Evolutionary conservation across 2,888 invertebrate species (phyloP), one percentile per base, ranked within the genome.

Genomic region (Plemyria rubiginata): DNA sequence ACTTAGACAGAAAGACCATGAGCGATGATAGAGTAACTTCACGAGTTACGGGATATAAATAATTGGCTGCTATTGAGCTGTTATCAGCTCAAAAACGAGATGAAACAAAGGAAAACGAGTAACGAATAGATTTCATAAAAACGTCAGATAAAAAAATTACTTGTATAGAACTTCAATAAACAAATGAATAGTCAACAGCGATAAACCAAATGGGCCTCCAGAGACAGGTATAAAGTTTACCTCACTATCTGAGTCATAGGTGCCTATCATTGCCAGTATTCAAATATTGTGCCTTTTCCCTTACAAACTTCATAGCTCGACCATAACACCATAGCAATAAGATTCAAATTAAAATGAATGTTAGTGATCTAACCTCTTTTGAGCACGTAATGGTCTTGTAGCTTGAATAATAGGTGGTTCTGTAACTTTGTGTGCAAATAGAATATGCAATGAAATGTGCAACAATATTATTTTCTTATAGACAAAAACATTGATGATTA

Each of bases 401-500:
- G 83, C 84, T 83, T 82, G 87, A 88, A 89, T 88, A 87, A 86
- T 86, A 75, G 75, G 65, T 73, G 73, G 77, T 88, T 83, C 82
- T 79, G 87, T 84, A 85, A 89, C 80, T 77, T 76, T 78, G 79
- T 82, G 82, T 87, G 84, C 86, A 81, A 87, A 87, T 81, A 77
- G 77, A 79, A 76, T 79, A 75, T 72, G 72, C 73, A 77, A 77
- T 72, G 71, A 78, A 72, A 66, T 72, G 65, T 71, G 73, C 60
- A 62, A 61, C 45, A 38, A 54, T 59, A 52, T 29, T 16, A 3
- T 54, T 61, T 38, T 61, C 40, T 43, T 29, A 46, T 51, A 38
- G 15, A n/a, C 40, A 45, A 61, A 51, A 60, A 28, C 32, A 11
- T 11, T 36, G 45, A 51, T 16, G 40, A 50, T 49, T 11, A 40